Conservation (phyloP, 2,797 vertebrate species). For the Novumbra hubbsi region DNA sequence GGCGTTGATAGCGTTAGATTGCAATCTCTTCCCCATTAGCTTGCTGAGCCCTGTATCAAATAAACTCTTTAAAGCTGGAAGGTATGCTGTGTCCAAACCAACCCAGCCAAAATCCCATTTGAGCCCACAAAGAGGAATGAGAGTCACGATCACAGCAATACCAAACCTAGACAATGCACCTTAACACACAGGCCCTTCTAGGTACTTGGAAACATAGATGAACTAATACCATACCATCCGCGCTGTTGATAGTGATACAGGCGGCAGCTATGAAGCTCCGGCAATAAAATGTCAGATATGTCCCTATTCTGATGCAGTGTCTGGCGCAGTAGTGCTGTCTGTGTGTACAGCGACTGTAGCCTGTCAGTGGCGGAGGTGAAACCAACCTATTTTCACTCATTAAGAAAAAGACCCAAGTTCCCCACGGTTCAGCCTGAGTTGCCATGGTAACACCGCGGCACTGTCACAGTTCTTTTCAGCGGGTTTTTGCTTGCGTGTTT, state of each 20-base stretch:
- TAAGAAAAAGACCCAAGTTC: constrained; percentile 60
- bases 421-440: constrained; percentile 48
- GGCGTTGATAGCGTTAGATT: constrained; percentile 50
- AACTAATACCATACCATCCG: background rate
- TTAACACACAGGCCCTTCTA: background rate
- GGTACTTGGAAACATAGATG: background rate
- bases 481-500: background rate
- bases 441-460: constrained; percentile 67
- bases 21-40: constrained; percentile 60
- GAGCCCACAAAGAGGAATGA: background rate
- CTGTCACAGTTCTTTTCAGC: constrained; percentile 61
- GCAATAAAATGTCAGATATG: background rate
- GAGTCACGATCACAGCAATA: background rate
- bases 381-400: constrained; percentile 71
- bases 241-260: background rate
- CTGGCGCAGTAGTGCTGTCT: background rate
- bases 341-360: background rate
- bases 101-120: constrained; percentile 2
- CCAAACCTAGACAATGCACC: background rate
- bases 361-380: constrained; percentile 39
- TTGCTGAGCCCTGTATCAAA: constrained; percentile 54
- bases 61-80: constrained; percentile 53
- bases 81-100: constrained; percentile 46
- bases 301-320: background rate
- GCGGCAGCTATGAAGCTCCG: background rate